phyloP scores from a whole-genome alignment of 1,140 invertebrate species.

The Drosophila bocqueti region DNA sequence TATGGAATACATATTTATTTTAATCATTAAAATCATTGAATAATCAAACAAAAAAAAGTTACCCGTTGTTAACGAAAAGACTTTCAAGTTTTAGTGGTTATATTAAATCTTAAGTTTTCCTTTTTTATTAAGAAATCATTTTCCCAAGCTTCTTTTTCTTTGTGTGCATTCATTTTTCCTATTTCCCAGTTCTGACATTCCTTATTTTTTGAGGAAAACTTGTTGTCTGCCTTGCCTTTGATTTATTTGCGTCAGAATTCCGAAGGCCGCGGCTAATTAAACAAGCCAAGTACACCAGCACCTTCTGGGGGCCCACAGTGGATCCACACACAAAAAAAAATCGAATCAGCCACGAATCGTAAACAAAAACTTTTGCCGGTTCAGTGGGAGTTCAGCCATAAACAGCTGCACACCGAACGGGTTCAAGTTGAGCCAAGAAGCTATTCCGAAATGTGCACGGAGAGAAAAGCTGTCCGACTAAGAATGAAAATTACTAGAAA shows the following conservation, averaged over 20 bases:
- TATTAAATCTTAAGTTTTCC: too few relatives aligned
- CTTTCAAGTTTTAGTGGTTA: too few relatives aligned
- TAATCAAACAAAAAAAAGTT: too few relatives aligned
- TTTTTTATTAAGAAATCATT: neutral
- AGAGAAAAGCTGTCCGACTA: neutral
- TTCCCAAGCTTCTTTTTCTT: neutral
- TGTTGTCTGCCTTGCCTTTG: conserved; percentile 32
- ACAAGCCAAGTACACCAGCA: conserved; percentile 36
- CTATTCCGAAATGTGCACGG: conserved; percentile 28
- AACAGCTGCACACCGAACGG: conserved; percentile 61
- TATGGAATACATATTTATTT: too few relatives aligned
- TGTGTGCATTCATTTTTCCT: conserved; percentile 14
- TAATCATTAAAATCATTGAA: too few relatives aligned
- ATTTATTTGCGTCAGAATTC: conserved; percentile 63
- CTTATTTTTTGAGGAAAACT: conserved; percentile 15
- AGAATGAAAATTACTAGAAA: neutral
- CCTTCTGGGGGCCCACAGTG: conserved; percentile 18
- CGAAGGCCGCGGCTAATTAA: conserved; percentile 52
- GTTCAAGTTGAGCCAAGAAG: conserved; percentile 40
- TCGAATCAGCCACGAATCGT: conserved; percentile 29
- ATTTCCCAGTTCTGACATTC: conserved; percentile 4
- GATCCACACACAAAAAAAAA: conserved; percentile 16
- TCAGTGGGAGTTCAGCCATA: conserved; percentile 34
- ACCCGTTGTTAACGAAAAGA: too few relatives aligned
- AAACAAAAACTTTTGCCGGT: conserved; percentile 55